Conservation (phyloP, 2,797 vertebrate species). For the Jordanella pulchra region DNA sequence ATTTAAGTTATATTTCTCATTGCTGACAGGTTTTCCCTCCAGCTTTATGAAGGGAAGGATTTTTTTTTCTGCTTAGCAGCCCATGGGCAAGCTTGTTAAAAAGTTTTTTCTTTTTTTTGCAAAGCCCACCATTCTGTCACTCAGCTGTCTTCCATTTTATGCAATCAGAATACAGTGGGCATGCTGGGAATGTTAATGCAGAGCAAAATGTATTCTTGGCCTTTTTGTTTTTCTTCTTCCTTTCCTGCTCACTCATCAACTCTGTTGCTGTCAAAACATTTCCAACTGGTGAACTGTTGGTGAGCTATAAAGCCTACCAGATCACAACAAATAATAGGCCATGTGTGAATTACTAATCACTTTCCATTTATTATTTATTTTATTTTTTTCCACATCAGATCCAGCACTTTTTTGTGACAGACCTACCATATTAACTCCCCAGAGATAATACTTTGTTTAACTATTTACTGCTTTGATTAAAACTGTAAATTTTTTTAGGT, state of each 20-base stretch:
- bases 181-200: slow-evolving; percentile 35
- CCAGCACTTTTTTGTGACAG: neutral
- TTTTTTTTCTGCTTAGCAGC: slow-evolving; percentile 29
- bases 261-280: slow-evolving; percentile 10
- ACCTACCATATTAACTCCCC: neutral
- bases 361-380: neutral
- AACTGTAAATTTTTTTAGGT: no score
- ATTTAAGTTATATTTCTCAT: slow-evolving; percentile 26
- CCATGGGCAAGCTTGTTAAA: slow-evolving; percentile 56
- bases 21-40: slow-evolving; percentile 24
- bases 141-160: slow-evolving; percentile 50
- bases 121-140: slow-evolving; percentile 53
- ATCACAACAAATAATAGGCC: neutral
- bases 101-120: slow-evolving; percentile 44
- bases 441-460: no score
- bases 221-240: neutral
- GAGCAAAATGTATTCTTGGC: slow-evolving; percentile 20
- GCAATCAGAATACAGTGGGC: slow-evolving; percentile 26
- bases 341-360: neutral
- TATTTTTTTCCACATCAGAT: neutral
- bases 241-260: slow-evolving; percentile 8
- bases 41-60: slow-evolving; percentile 21
- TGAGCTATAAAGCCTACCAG: neutral
- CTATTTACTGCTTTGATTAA: no score
- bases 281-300: neutral